Conservation (phyloP, 2,797 vertebrate genomes). For the Myripristis jacobus region DNA sequence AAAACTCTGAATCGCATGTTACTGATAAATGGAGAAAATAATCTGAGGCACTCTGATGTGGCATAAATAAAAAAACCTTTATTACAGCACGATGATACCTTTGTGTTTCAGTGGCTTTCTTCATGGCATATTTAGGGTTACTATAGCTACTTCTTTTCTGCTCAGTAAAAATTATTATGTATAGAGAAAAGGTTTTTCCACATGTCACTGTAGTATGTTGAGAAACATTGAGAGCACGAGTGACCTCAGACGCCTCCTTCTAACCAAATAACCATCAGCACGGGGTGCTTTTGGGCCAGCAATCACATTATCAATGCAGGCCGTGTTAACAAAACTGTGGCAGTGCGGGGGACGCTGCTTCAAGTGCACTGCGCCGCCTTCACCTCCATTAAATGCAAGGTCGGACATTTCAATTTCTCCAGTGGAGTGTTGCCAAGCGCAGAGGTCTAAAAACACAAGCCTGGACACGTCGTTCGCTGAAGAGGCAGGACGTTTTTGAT, state of each 20-base stretch:
- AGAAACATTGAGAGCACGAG: slow-evolving; percentile 20
- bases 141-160: not conserved
- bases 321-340: slow-evolving; percentile 64
- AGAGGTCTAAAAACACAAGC: slow-evolving; percentile 63
- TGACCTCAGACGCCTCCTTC: slow-evolving; percentile 6
- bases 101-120: too few species aligned
- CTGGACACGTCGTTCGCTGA: slow-evolving; percentile 48
- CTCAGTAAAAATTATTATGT: slow-evolving; percentile 1
- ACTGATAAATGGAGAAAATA: too few species aligned
- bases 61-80: too few species aligned
- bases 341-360: slow-evolving; percentile 52
- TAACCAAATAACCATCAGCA: slow-evolving; percentile 32
- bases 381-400: slow-evolving; percentile 77
- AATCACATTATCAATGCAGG: slow-evolving; percentile 59
- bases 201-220: slow-evolving; percentile 6
- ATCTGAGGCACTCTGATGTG: too few species aligned
- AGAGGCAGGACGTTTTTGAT: slow-evolving; percentile 56
- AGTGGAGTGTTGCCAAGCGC: slow-evolving; percentile 71
- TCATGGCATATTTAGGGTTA: too few species aligned
- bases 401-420: slow-evolving; percentile 72
- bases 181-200: not conserved
- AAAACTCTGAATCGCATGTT: too few species aligned
- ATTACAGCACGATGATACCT: too few species aligned
- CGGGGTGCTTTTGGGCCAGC: slow-evolving; percentile 39
- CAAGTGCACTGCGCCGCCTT: slow-evolving; percentile 65